Base-by-base conservation (phyloP, 1,140 invertebrate species). In the Euura lappo region DNA sequence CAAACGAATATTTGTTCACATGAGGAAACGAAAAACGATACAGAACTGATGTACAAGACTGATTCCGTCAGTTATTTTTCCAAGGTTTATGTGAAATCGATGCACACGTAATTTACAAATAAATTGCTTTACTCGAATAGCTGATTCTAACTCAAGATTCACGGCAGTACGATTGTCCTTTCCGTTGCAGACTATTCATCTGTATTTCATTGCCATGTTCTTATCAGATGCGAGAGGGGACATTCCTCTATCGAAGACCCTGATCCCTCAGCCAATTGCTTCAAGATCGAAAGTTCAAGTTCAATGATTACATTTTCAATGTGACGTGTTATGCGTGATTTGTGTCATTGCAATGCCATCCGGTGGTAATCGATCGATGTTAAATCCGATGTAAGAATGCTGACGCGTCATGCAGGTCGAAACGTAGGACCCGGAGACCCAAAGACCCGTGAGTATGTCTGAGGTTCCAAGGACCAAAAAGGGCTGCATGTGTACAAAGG, bases 301-400 rank as follows among this genome's bases (percentile, higher is more conserved):
- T 44, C 11, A 68, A 10, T 3, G 66, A 68, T 68, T 68, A 68
- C 11, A 68, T 68, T 68, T 68, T 44, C 13, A 28, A 42, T 10
- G 13, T 28, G 44, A 68, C 66, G 66, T 68, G 4, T 68, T 44
- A 10, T 68, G 66, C 11, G 66, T 68, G 10, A 42, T 68, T 28
- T 68, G 66, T 68, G 66, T 68, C 44, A 44, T 68, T 68, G 66
- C 28, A 68, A 68, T 68, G 8, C 5, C 11, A 68, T 68, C 13
- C 28, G 66, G 11, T 68, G 66, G 66, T 68, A 68, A 68, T 68
- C 66, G 66, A 68, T 68, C 10, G 66, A 68, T 68, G 28, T 68
- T 28, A 28, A 68, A 68, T 68, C 28, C 28, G 42, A 68, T 28
- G 44, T 4, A 68, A 68, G 13, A 68, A 68, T 68, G 66, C 44